Evolutionary conservation across 2,888 invertebrate species (phyloP), one percentile per base, ranked within the genome.

Genomic region (Myopa tessellatipennis): DNA sequence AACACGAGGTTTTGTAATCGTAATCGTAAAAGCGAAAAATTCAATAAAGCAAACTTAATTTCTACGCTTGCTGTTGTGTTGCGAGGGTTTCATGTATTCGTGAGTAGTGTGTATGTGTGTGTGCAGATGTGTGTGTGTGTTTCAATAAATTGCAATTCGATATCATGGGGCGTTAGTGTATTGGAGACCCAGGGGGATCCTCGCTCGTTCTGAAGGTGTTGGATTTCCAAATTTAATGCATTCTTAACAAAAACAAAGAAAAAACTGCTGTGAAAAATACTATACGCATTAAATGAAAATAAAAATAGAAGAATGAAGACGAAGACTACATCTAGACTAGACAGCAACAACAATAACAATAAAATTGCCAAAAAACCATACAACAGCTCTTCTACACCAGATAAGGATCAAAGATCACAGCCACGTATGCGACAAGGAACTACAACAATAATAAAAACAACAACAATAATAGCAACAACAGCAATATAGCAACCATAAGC

Each of bases 1-100:
- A 40, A 65, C 12, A 68, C 67, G 18, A 50, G 52, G 73, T 61
- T 73, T 73, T 4, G 45, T 45, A 63, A 73, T 61, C 61, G 63
- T 45, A 63, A 73, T 61, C 61, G 63, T 45, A 55, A 45, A 73
- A 45, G 73, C 45, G 63, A 50, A 50, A 50, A 73, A 73, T 73
- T 63, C 63, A 63, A 63, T 63, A 55, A 52, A 52, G 52, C 26
- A 70, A 70, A 55, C 16, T 70, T 55, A 18, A 34, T 70, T 26
- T 34, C 34, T 55, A 6, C 52, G 52, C 10, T 55, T 55, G 50
- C 55, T n/a, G 10, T 18, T 26, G 5, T 18, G 40, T 38, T 38
- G 16, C 7, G 61, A 26, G 4, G 14, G n/a, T 26, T 7, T 65
- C 65, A 26, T 26, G 34, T 36, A 14, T 65, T 34, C 16, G 36